Conservation (phyloP, 2,797 vertebrate genomes). For the Trematomus bernacchii region DNA sequence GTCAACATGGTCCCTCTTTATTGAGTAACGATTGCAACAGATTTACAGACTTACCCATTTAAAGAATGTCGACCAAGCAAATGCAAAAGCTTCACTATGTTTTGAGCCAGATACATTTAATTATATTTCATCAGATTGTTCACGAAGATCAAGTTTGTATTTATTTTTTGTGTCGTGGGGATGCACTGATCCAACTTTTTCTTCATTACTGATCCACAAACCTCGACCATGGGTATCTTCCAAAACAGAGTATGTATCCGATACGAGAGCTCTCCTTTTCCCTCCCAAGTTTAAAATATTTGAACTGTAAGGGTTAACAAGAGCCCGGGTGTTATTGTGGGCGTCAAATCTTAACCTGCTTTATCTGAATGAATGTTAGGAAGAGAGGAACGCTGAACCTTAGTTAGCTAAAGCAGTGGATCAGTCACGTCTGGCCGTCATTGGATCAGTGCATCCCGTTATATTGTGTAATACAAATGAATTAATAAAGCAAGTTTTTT, state of each 20-base stretch:
- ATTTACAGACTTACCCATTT: neutral
- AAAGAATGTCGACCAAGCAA: neutral
- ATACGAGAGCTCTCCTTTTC: neutral
- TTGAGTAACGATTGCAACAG: neutral
- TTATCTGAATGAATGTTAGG: neutral
- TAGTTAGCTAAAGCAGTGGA: neutral
- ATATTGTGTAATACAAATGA: slow-evolving; percentile 16
- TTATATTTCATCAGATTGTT: slow-evolving; percentile 2
- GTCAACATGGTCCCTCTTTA: neutral
- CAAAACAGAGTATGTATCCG: neutral
- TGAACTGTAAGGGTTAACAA: neutral
- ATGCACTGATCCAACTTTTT: neutral
- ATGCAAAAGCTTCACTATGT: neutral
- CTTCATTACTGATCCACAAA: neutral
- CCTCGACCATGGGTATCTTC: neutral
- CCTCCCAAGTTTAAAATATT: neutral
- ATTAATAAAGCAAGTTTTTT: slow-evolving; percentile 18
- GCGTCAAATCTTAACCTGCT: neutral
- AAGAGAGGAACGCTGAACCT: neutral
- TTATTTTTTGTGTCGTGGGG: slow-evolving; percentile 11
- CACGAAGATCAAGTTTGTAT: neutral
- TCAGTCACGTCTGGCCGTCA: neutral
- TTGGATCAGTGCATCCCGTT: neutral
- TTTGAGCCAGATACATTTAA: neutral
- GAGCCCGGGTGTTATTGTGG: neutral